Percentiles rank a stretch among this genome's conserved stretches.
phyloP scores from a whole-genome alignment of 2,113 vertebrate genomes.

The Amphilophus citrinellus region DNA sequence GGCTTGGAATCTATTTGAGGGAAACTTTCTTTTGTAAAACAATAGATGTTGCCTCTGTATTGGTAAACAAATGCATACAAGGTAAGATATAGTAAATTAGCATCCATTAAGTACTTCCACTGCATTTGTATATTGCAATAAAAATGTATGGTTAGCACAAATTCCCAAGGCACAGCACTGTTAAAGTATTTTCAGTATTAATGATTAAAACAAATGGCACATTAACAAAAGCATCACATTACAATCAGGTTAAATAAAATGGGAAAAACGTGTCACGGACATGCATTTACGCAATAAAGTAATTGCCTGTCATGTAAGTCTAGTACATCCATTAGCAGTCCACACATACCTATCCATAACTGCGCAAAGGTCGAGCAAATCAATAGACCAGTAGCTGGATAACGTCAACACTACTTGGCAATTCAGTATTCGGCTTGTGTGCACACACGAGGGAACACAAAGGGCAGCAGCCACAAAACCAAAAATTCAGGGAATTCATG shows the following conservation, averaged over 20 bases:
- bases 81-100: too few relatives aligned
- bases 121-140: too few relatives aligned
- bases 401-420: slow-evolving; percentile 48
- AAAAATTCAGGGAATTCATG: slow-evolving; percentile 3
- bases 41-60: background rate
- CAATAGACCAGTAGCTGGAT: slow-evolving; percentile 57
- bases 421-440: slow-evolving; percentile 44
- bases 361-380: slow-evolving; percentile 71
- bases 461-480: background rate
- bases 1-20: background rate
- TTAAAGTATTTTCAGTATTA: background rate
- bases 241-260: slow-evolving; percentile 3
- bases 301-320: slow-evolving; percentile 44
- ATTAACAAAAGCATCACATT: background rate
- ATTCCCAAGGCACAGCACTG: background rate
- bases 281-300: slow-evolving; percentile 24
- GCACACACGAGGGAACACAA: slow-evolving; percentile 5
- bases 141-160: background rate
- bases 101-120: too few relatives aligned
- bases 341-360: slow-evolving; percentile 37
- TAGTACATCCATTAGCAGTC: slow-evolving; percentile 63
- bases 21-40: background rate
- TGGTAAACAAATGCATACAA: too few relatives aligned
- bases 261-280: background rate
- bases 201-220: background rate